A percentile compares a stretch with the other conserved stretches of the same genome.
Conservation (phyloP, 1,140 invertebrate species). For the Drosophila pseudoananassae region DNA sequence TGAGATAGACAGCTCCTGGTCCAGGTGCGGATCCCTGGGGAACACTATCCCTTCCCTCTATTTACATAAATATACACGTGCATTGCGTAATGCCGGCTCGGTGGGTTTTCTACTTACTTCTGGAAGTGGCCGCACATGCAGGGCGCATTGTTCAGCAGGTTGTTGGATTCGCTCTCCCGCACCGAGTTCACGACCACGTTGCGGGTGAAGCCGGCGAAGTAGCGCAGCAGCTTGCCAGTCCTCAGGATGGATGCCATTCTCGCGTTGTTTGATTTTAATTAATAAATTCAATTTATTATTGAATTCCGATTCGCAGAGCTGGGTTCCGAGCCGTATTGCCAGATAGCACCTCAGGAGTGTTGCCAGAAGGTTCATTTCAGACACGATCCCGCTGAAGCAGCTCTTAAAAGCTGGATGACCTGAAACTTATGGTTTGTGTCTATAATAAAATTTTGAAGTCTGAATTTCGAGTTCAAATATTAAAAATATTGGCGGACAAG, state of each 20-base stretch:
- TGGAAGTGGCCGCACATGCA: constrained; percentile 84
- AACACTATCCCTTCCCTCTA: neutral
- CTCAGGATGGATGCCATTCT: constrained; percentile 88
- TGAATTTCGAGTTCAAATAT: neutral
- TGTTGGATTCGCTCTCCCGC: constrained; percentile 84
- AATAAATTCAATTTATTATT: constrained; percentile 57
- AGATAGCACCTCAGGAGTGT: neutral
- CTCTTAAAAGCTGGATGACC: too few species aligned
- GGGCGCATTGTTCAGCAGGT: constrained; percentile 84
- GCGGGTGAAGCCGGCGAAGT: constrained; percentile 88
- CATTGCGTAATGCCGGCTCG: constrained; percentile 73
- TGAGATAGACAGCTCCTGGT: neutral
- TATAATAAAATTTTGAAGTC: neutral
- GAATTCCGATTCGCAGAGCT: constrained; percentile 5
- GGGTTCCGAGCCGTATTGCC: neutral
- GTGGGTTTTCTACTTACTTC: constrained; percentile 79
- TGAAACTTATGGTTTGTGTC: neutral
- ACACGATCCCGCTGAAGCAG: too few species aligned
- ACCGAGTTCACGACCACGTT: constrained; percentile 87
- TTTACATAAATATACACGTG: constrained; percentile 16
- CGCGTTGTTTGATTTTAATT: constrained; percentile 35
- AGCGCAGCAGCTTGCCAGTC: constrained; percentile 88
- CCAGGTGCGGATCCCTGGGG: neutral
- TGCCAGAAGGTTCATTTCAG: neutral
- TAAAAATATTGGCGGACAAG: neutral